Conservation (phyloP, 1,140 invertebrate species). For the Nomia melanderi region DNA sequence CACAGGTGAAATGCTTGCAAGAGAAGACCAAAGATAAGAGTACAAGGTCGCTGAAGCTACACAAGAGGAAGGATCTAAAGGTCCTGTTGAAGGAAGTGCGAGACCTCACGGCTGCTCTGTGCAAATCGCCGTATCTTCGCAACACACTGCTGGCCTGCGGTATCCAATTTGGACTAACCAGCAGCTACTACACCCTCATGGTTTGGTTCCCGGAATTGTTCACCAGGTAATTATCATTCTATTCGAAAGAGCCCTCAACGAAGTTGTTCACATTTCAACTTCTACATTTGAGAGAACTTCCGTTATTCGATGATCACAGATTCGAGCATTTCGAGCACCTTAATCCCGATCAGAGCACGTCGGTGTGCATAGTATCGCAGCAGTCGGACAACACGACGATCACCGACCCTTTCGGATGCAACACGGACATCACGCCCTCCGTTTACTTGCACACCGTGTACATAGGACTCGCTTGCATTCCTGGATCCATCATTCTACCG, state of each 20-base stretch:
- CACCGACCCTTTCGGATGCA: conserved; percentile 73
- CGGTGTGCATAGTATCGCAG: conserved; percentile 87
- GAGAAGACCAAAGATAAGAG: conserved; percentile 83
- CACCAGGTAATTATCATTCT: conserved; percentile 67
- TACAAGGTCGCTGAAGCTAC: conserved; percentile 76
- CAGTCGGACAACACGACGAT: conserved; percentile 72
- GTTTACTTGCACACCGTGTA: conserved; percentile 88
- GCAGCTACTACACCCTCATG: conserved; percentile 91
- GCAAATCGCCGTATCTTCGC: conserved; percentile 85
- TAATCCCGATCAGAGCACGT: conserved; percentile 84
- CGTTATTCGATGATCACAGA: conserved; percentile 71
- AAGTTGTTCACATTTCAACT: too few species aligned
- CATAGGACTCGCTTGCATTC: conserved; percentile 87
- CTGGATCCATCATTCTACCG: conserved; percentile 87
- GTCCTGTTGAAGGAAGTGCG: conserved; percentile 85
- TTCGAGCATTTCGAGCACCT: conserved; percentile 86
- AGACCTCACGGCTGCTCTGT: conserved; percentile 85
- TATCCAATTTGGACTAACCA: conserved; percentile 88
- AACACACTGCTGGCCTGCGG: conserved; percentile 87
- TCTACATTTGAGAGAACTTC: conserved; percentile 1
- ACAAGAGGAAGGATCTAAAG: conserved; percentile 86
- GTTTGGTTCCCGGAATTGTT: conserved; percentile 92
- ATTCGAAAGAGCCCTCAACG: not conserved
- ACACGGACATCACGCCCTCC: conserved; percentile 81
- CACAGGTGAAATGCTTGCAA: conserved; percentile 85